Evolutionary conservation across 1,140 invertebrate species (phyloP).

Genomic region (Drosophila guanche): DNA sequence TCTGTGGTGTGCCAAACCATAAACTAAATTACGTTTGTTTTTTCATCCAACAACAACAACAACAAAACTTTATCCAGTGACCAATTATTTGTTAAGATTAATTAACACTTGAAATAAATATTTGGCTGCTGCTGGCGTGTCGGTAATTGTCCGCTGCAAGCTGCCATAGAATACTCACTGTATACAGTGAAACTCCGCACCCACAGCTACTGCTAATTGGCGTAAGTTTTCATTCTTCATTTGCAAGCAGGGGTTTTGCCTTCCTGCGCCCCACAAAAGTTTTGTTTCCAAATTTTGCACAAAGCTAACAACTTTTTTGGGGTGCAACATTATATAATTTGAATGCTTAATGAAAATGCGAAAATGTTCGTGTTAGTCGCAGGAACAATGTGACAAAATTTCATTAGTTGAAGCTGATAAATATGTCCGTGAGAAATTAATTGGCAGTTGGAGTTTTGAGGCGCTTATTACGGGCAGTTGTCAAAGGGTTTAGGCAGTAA

Average conservation of each 20-base stretch:
- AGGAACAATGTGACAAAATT: too few relatives aligned
- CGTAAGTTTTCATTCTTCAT: slow-evolving; percentile 32
- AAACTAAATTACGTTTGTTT: slow-evolving; percentile 81
- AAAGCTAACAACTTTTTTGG: slow-evolving; percentile 29
- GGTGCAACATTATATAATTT: slow-evolving; percentile 6
- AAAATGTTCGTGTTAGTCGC: too few relatives aligned
- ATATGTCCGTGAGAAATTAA: too few relatives aligned
- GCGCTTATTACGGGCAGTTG: too few relatives aligned
- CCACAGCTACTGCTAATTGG: slow-evolving; percentile 24
- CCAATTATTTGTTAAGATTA: slow-evolving; percentile 81
- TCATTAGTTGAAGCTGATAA: too few relatives aligned
- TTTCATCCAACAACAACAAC: slow-evolving; percentile 41
- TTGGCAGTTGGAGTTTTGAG: too few relatives aligned
- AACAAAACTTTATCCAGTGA: slow-evolving; percentile 69
- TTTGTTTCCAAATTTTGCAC: slow-evolving; percentile 2
- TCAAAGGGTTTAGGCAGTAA: too few relatives aligned
- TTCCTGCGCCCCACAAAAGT: background rate
- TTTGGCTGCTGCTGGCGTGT: slow-evolving; percentile 53
- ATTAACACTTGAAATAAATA: slow-evolving; percentile 82
- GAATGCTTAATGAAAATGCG: background rate
- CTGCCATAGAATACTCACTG: slow-evolving; percentile 5
- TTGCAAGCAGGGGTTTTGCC: background rate
- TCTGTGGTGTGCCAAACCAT: slow-evolving; percentile 60
- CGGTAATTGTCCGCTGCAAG: slow-evolving; percentile 63
- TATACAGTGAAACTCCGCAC: slow-evolving; percentile 9